A percentile compares a stretch with the other conserved stretches of the same genome.
Evolutionary conservation across 2,888 invertebrate species (phyloP).

Genomic region (Ectemnius continuus): DNA sequence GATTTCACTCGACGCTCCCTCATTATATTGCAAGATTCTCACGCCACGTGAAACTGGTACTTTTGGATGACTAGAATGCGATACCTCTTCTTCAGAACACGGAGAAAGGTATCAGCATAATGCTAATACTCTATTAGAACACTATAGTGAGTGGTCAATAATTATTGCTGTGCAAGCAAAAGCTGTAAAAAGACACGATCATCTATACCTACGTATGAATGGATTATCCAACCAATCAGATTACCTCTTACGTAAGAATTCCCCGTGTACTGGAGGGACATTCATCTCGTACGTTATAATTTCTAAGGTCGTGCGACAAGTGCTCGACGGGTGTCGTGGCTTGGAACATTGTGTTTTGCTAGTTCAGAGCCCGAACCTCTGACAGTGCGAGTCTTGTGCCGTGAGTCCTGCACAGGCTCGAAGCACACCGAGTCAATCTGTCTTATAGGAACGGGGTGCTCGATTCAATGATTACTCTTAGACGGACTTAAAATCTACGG

Average conservation of each 20-base stretch:
- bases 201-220: slow-evolving; percentile 39
- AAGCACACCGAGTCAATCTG: slow-evolving; percentile 35
- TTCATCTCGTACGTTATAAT: slow-evolving; percentile 27
- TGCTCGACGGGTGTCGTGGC: slow-evolving; percentile 30
- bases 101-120: slow-evolving; percentile 39
- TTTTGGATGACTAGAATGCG: slow-evolving; percentile 19
- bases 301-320: slow-evolving; percentile 35
- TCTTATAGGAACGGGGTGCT: slow-evolving; percentile 5
- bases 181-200: slow-evolving; percentile 49
- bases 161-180: slow-evolving; percentile 59
- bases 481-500: slow-evolving; percentile 46
- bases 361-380: neutral
- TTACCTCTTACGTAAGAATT: slow-evolving; percentile 12
- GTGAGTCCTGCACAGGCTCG: slow-evolving; percentile 61
- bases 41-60: neutral
- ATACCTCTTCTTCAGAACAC: slow-evolving; percentile 31
- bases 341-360: slow-evolving; percentile 26
- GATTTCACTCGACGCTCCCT: neutral
- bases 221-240: neutral
- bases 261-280: slow-evolving; percentile 33
- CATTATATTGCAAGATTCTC: too few species aligned
- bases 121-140: slow-evolving; percentile 32
- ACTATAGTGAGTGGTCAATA: slow-evolving; percentile 44
- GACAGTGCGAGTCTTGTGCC: slow-evolving; percentile 20
- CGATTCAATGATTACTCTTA: slow-evolving; percentile 14